Conservation (phyloP, 2,888 invertebrate genomes). For the Archaeoteleia sp. region DNA sequence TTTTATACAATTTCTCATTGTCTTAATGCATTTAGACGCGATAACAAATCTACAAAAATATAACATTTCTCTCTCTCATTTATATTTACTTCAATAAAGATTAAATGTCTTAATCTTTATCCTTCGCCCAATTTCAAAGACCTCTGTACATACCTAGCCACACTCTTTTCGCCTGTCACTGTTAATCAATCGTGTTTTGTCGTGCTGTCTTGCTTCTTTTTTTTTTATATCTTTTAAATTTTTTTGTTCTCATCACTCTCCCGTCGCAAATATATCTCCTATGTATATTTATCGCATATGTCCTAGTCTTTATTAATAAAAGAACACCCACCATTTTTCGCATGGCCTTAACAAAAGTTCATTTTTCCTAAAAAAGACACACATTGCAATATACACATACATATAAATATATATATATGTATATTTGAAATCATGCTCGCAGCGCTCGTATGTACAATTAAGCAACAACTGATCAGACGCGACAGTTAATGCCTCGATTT, state of each 20-base stretch:
- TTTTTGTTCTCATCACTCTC: too few relatives aligned
- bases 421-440: conserved; percentile 25
- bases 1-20: conserved; percentile 71
- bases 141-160: conserved; percentile 52
- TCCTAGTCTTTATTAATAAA: conserved; percentile 47
- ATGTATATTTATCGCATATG: not conserved
- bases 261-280: too few relatives aligned
- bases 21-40: conserved; percentile 72
- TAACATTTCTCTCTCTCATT: conserved; percentile 68
- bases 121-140: conserved; percentile 52
- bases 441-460: conserved; percentile 63
- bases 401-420: conserved; percentile 33
- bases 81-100: conserved; percentile 69
- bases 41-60: conserved; percentile 75
- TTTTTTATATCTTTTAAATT: conserved; percentile 15
- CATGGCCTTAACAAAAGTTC: conserved; percentile 2
- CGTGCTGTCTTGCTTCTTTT: conserved; percentile 31
- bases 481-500: not conserved
- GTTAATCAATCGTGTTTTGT: conserved; percentile 45
- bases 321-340: conserved; percentile 33
- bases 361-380: conserved; percentile 24
- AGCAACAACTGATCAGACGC: too few relatives aligned
- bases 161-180: conserved; percentile 51
- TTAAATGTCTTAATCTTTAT: conserved; percentile 52
- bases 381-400: conserved; percentile 14